phyloP scores from a whole-genome alignment of 2,113 vertebrate species.

The Poecilia latipinna region DNA sequence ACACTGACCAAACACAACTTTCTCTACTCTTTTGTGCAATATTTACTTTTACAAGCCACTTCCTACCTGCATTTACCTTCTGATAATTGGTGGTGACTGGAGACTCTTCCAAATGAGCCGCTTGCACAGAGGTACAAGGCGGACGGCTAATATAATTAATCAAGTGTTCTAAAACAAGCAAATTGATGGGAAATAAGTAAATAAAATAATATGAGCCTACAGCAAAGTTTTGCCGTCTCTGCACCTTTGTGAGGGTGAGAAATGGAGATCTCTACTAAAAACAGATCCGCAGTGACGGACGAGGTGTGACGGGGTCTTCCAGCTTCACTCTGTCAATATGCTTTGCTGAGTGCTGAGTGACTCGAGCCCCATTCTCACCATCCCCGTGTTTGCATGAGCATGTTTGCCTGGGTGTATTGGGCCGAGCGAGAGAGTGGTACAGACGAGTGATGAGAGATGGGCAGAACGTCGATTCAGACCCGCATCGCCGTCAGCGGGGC shows the following conservation, averaged over 20 bases:
- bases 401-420: slow-evolving; percentile 25
- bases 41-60: not conserved
- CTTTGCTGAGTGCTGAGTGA: slow-evolving; percentile 56
- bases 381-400: slow-evolving; percentile 28
- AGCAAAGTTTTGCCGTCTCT: not conserved
- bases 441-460: slow-evolving; percentile 53
- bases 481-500: slow-evolving; percentile 5
- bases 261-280: slow-evolving; percentile 25
- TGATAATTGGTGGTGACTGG: not conserved
- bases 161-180: slow-evolving; percentile 17
- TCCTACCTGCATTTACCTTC: not conserved
- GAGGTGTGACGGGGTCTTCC: slow-evolving; percentile 45
- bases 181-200: not conserved
- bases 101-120: not conserved
- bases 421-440: slow-evolving; percentile 14
- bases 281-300: slow-evolving; percentile 52
- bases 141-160: not conserved
- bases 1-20: not conserved
- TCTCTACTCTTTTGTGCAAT: not conserved
- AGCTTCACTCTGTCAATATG: slow-evolving; percentile 43
- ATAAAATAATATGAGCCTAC: slow-evolving; percentile 6
- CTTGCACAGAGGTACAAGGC: not conserved
- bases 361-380: slow-evolving; percentile 31
- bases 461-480: slow-evolving; percentile 28
- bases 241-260: slow-evolving; percentile 5